Evolutionary conservation across 1,140 invertebrate species (phyloP).

Genomic region (Idris sp.): DNA sequence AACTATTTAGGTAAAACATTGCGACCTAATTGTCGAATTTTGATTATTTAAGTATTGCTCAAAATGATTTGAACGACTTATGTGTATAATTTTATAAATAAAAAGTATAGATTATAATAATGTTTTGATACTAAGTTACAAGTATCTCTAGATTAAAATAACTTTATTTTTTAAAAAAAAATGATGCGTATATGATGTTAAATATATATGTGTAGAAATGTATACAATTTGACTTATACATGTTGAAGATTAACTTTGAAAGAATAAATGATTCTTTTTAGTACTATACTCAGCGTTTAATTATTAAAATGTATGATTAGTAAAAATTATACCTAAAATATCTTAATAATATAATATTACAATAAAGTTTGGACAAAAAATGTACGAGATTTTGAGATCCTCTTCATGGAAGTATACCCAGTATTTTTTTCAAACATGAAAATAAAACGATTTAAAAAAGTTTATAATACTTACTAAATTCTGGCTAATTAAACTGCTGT

Average conservation of each 20-base stretch:
- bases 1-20: conserved; percentile 8
- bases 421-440: too few relatives aligned
- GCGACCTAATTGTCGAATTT: conserved; percentile 18
- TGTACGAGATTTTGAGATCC: too few relatives aligned
- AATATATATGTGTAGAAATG: conserved; percentile 43
- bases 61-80: conserved; percentile 43
- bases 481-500: too few relatives aligned
- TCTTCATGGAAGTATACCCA: too few relatives aligned
- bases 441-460: too few relatives aligned
- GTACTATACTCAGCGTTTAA: conserved; percentile 20
- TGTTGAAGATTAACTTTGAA: conserved; percentile 31
- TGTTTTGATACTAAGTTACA: conserved; percentile 37
- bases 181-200: conserved; percentile 43
- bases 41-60: conserved; percentile 49
- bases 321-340: too few relatives aligned
- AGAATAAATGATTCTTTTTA: conserved; percentile 50
- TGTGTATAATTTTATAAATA: conserved; percentile 45
- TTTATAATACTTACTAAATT: too few relatives aligned
- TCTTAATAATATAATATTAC: too few relatives aligned
- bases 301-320: too few relatives aligned
- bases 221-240: conserved; percentile 35
- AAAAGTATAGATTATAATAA: conserved; percentile 25
- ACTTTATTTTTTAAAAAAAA: conserved; percentile 44
- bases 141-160: conserved; percentile 39
- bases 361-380: too few relatives aligned